Percentiles rank a stretch among this genome's conserved stretches.
Evolutionary conservation across 2,888 invertebrate species (phyloP).

Genomic region (Drosophila cyrtoloma): DNA sequence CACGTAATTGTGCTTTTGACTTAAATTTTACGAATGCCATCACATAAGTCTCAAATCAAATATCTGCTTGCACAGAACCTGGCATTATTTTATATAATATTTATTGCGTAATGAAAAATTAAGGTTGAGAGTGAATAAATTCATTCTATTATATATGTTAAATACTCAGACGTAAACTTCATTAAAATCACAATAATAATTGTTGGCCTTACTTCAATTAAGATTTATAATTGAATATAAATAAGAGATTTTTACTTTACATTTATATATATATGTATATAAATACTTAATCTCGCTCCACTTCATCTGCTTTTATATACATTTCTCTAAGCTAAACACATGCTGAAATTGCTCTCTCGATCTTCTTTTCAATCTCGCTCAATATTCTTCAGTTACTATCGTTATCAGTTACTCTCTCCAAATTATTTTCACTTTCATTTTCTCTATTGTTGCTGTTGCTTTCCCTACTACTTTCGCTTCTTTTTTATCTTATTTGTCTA

Average conservation of each 20-base stretch:
- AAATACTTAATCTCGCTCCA: not conserved
- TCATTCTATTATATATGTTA: not conserved
- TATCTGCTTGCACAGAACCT: not conserved
- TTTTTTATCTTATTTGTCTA: not conserved
- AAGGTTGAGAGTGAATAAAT: not conserved
- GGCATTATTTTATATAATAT: not conserved
- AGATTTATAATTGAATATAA: too few relatives aligned
- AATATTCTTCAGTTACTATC: not conserved
- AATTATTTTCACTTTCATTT: not conserved
- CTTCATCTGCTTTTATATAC: not conserved
- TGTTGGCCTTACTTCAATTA: not conserved
- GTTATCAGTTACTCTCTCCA: too few relatives aligned
- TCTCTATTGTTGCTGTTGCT: not conserved
- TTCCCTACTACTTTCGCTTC: not conserved
- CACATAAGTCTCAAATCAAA: not conserved
- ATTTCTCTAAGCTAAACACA: not conserved
- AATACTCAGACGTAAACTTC: not conserved
- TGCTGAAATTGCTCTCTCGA: not conserved
- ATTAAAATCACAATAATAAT: not conserved
- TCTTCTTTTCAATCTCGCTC: not conserved
- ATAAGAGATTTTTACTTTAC: not conserved
- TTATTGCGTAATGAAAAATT: not conserved
- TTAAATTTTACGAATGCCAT: not conserved
- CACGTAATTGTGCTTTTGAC: conserved; percentile 2
- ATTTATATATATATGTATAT: not conserved